A percentile compares a stretch with the other conserved stretches of the same genome.
Evolutionary conservation across 92 coral and sea anemone species (phyloP).

Genomic region (Porites cylindrica): DNA sequence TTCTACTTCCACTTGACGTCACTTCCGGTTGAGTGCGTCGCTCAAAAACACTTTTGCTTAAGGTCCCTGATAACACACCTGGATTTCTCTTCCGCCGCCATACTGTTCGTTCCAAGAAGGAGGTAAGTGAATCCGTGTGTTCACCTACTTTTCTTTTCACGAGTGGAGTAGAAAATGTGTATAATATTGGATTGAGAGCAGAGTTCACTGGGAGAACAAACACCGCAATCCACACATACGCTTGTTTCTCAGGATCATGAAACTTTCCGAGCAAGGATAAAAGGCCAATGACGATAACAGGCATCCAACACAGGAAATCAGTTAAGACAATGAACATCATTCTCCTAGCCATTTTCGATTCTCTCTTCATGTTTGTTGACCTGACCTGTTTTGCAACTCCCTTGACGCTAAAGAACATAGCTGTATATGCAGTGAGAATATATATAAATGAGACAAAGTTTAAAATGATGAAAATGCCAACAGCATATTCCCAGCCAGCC

Average conservation of each 20-base stretch:
- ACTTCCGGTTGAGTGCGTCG: too few relatives aligned
- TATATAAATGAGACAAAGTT: constrained; percentile 83
- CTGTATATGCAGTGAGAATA: constrained; percentile 75
- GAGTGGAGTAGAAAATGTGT: constrained; percentile 83
- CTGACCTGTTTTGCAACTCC: constrained; percentile 66
- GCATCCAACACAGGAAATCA: constrained; percentile 95
- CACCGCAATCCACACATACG: constrained; percentile 95
- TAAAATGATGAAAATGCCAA: constrained; percentile 69
- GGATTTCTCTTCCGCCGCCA: neutral
- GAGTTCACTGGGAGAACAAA: constrained; percentile 92
- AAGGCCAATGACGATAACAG: constrained; percentile 88
- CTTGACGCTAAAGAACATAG: constrained; percentile 75
- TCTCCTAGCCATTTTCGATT: constrained; percentile 80
- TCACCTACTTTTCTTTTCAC: constrained; percentile 30
- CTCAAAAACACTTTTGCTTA: too few relatives aligned
- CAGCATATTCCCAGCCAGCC: constrained; percentile 91
- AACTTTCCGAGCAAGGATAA: constrained; percentile 75
- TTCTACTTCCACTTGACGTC: too few relatives aligned
- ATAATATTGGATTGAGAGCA: constrained; percentile 86
- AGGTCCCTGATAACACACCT: constrained; percentile 11
- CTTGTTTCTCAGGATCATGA: constrained; percentile 81
- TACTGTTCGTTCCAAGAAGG: neutral
- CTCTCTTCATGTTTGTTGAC: constrained; percentile 80
- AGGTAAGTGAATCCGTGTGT: neutral
- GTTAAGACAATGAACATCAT: constrained; percentile 84